Percentiles rank a stretch among this genome's conserved stretches.
phyloP scores from a whole-genome alignment of 2,888 invertebrate species.

The Scaptomyza reducta region DNA sequence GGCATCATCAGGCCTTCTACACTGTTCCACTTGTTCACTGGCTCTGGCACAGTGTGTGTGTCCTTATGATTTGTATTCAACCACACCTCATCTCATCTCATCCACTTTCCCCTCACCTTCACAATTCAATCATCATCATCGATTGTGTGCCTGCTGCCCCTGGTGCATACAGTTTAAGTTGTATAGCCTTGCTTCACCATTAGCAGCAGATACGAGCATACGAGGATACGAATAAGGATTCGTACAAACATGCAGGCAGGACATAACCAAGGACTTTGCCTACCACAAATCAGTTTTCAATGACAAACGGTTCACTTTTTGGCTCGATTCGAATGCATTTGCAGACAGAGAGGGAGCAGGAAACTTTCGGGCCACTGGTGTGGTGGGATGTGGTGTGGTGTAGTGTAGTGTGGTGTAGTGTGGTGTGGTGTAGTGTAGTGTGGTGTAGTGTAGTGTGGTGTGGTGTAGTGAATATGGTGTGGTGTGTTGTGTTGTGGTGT shows the following conservation, averaged over 20 bases:
- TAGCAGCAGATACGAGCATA: conserved; percentile 1
- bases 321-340: conserved; percentile 2
- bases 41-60: conserved; percentile 6
- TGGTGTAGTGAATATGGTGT: too few relatives aligned
- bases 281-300: conserved; percentile 68
- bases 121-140: conserved; percentile 22
- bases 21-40: conserved; percentile 17
- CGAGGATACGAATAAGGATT: not conserved
- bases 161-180: conserved; percentile 36
- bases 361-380: conserved; percentile 17
- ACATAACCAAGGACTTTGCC: conserved; percentile 6
- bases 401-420: not conserved
- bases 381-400: not conserved
- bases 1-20: conserved; percentile 20
- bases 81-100: conserved; percentile 2
- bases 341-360: not conserved
- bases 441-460: too few relatives aligned
- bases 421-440: too few relatives aligned
- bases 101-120: not conserved
- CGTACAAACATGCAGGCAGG: conserved; percentile 20
- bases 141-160: conserved; percentile 18
- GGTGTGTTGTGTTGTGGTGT: too few relatives aligned
- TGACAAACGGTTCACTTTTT: conserved; percentile 24
- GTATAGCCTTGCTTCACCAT: conserved; percentile 19
- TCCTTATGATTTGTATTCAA: conserved; percentile 41